Base-by-base conservation (phyloP, 2,888 invertebrate genomes). In the Dascillus cervinus region DNA sequence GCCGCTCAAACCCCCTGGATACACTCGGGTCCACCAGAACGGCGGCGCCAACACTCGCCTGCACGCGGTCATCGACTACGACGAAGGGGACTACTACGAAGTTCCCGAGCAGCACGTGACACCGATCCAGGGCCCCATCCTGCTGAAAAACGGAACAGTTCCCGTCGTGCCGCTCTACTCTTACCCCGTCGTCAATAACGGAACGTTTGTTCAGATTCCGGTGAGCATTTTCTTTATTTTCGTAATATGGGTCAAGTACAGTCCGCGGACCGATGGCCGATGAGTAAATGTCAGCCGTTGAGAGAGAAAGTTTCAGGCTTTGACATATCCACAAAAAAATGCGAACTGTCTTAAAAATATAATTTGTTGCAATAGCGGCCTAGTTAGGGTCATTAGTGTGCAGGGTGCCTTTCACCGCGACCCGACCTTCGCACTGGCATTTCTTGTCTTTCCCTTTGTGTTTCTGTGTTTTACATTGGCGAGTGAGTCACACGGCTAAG, bases 111-210 rank as follows among this genome's bases (percentile, higher is more conserved):
- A 78, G 40, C 75, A 79, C 9, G 84, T 87, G 28, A 87, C 88
- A 11, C 88, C 88, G 13, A 82, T 88, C 36, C 86, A 87, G 63
- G 89, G 89, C 17, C 89, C 89, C n/a, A 88, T 89, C 59, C 79
- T 77, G 54, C 64, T 88, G 46, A 82, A 84, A 64, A 89, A 89
- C 62, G 87, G 87, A 36, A 77, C 80, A 23, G 86, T 88, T 28
- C 89, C 89, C 25, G 89, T 89, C 3, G 87, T 89, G 41, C 89
- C 89, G 11, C 70, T 89, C 23, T 88, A 86, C 49, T 83, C 88
- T 29, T 88, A 88, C 66, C 82, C 83, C 26, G 82, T 83, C 47
- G 69, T 85, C 53, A 86, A 85, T 66, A 89, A 89, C 65, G 89
- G 89, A 43, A 79, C 83, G 25, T 82, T 86, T 63, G 79, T 88